Evolutionary conservation across 2,888 invertebrate species (phyloP).

Genomic region (Lycocerus yunnanus): DNA sequence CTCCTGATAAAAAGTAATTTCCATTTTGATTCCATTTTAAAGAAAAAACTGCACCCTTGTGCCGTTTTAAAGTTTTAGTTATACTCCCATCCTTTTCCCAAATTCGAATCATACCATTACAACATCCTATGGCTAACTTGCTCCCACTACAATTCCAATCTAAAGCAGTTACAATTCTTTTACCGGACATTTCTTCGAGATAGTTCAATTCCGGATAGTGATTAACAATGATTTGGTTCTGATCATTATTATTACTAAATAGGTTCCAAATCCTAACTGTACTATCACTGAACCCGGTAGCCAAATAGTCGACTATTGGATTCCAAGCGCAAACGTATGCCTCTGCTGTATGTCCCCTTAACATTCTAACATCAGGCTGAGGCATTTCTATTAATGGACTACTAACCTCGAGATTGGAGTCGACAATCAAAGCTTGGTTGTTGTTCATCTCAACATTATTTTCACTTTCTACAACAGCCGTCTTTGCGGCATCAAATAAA

Average conservation of each 20-base stretch:
- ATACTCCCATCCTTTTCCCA: slow-evolving; percentile 96
- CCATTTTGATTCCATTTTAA: slow-evolving; percentile 99
- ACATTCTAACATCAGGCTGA: slow-evolving; percentile 89
- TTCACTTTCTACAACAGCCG: slow-evolving; percentile 79
- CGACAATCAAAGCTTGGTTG: too few species aligned
- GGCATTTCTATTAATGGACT: slow-evolving; percentile 90
- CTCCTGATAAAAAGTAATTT: slow-evolving; percentile 96
- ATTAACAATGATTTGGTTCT: slow-evolving; percentile 88
- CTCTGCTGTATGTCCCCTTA: slow-evolving; percentile 96
- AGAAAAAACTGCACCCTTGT: slow-evolving; percentile 99
- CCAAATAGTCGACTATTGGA: slow-evolving; percentile 94
- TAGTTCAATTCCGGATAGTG: slow-evolving; percentile 98
- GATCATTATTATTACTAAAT: slow-evolving; percentile 84
- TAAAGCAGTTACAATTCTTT: slow-evolving; percentile 97
- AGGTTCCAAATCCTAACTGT: slow-evolving; percentile 99
- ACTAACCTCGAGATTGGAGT: too few species aligned
- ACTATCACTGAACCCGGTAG: slow-evolving; percentile 98
- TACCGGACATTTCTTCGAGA: slow-evolving; percentile 96
- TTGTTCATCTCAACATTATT: too few species aligned
- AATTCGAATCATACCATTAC: slow-evolving; percentile 97
- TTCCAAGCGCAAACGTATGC: slow-evolving; percentile 99
- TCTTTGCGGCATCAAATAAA: slow-evolving; percentile 96
- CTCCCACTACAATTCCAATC: slow-evolving; percentile 99
- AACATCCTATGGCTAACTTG: slow-evolving; percentile 94
- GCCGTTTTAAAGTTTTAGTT: slow-evolving; percentile 94